These are phyloP conservation scores for Hyposmocoma kahamanoa DNA, from an alignment of 1,140 invertebrate species.

Conservation along the genomic window DNA sequence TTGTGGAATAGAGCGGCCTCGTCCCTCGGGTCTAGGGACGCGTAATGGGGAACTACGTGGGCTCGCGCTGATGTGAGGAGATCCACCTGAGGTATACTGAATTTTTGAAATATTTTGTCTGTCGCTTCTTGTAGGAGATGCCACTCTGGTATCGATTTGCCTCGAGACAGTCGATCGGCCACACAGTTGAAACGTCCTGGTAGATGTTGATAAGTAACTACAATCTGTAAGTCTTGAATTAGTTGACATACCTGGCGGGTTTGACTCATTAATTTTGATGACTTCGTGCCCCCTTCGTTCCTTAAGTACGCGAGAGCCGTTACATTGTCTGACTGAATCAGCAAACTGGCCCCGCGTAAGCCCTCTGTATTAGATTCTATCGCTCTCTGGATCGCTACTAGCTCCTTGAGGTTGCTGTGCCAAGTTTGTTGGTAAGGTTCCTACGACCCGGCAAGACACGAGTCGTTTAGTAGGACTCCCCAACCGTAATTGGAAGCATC, in stretches of 20 bases:
- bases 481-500: background rate
- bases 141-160: conserved; percentile 22
- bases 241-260: background rate
- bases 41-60: conserved; percentile 23
- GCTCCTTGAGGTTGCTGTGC: conserved; percentile 1
- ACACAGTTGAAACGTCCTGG: background rate
- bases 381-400: background rate
- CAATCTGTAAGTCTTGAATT: background rate
- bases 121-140: conserved; percentile 19
- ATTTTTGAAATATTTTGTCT: conserved; percentile 19
- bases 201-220: background rate
- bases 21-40: conserved; percentile 21
- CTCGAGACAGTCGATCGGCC: conserved; percentile 2
- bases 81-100: conserved; percentile 26
- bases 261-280: background rate
- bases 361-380: background rate
- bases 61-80: conserved; percentile 22
- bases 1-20: conserved; percentile 18
- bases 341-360: background rate
- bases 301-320: background rate
- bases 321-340: background rate
- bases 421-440: background rate
- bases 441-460: background rate
- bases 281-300: background rate
- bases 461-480: background rate